Conservation (phyloP, 2,797 vertebrate species). For the Borostomias antarcticus region DNA sequence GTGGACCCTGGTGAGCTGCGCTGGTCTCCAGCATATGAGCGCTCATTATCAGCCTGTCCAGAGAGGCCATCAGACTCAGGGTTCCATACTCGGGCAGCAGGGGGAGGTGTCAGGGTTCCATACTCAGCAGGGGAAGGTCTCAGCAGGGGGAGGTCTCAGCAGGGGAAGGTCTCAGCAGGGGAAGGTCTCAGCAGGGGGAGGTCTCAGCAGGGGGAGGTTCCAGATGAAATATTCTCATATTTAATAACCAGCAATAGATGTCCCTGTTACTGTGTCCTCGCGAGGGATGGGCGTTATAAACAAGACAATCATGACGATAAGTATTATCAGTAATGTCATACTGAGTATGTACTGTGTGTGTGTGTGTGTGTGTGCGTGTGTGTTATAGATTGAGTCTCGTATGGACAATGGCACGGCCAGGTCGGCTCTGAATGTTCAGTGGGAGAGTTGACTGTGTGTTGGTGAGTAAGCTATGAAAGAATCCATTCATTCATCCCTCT, state of each 20-base stretch:
- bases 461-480: too few relatives aligned
- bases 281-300: background rate
- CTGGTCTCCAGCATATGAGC: background rate
- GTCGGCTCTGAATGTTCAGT: background rate
- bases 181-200: background rate
- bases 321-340: slow-evolving; percentile 1
- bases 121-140: too few relatives aligned
- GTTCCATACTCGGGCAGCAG: too few relatives aligned
- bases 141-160: too few relatives aligned
- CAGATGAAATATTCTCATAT: background rate
- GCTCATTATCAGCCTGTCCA: background rate
- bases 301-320: background rate
- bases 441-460: background rate
- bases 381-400: slow-evolving; percentile 4
- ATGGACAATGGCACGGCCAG: background rate
- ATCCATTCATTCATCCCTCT: background rate
- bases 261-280: background rate
- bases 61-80: background rate
- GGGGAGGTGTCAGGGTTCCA: too few relatives aligned
- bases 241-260: slow-evolving; percentile 10
- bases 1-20: background rate
- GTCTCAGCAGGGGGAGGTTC: too few relatives aligned
- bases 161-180: background rate
- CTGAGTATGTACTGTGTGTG: too few relatives aligned
- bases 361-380: too few relatives aligned